Evolutionary conservation across 2,113 vertebrate genomes (phyloP).

Genomic region (Coturnix japonica): DNA sequence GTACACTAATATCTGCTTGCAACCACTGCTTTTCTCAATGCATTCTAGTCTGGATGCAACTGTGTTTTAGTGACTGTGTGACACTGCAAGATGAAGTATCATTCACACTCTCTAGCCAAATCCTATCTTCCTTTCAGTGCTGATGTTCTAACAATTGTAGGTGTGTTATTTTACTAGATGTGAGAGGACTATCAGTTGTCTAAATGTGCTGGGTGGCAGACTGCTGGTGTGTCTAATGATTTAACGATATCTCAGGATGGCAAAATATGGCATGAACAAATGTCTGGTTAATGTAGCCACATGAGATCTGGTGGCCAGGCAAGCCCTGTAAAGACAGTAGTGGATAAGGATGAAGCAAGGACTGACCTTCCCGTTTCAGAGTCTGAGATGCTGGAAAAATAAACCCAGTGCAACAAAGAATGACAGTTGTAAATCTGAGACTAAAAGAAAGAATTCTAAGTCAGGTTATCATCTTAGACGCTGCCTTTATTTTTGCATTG

Average conservation of each 20-base stretch:
- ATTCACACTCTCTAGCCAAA: not conserved
- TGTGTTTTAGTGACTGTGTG: not conserved
- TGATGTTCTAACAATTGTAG: not conserved
- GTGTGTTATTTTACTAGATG: too few relatives aligned
- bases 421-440: not conserved
- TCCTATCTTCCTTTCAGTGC: not conserved
- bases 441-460: not conserved
- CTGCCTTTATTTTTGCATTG: not conserved
- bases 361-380: not conserved
- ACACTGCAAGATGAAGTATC: not conserved
- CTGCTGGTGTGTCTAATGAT: not conserved
- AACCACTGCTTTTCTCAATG: not conserved
- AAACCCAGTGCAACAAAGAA: not conserved
- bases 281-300: fast-evolving
- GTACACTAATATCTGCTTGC: not conserved
- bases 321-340: not conserved
- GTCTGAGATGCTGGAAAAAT: not conserved
- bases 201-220: not conserved
- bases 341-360: not conserved
- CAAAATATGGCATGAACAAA: not conserved
- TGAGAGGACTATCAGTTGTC: not conserved
- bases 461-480: not conserved
- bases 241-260: not conserved
- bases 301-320: not conserved
- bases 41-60: not conserved